phyloP scores from a whole-genome alignment of 2,888 invertebrate genomes.

The Sinopyrophorus schimmeli region DNA sequence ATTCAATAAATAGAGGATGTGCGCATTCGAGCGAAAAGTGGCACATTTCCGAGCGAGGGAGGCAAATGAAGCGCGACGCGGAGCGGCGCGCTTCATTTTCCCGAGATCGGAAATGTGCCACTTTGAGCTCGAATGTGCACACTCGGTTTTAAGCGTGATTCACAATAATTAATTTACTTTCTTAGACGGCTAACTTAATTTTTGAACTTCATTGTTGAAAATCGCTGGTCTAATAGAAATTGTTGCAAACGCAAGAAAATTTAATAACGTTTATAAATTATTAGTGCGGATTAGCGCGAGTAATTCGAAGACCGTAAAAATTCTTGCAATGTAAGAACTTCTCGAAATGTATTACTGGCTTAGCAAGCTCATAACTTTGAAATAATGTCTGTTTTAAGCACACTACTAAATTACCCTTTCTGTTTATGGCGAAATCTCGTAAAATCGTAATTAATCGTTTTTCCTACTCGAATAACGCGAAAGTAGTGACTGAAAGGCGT shows the following conservation, averaged over 20 bases:
- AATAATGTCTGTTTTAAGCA: conserved; percentile 31
- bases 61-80: no score
- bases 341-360: conserved; percentile 29
- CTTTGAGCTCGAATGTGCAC: no score
- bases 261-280: conserved; percentile 28
- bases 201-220: no score
- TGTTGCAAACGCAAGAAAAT: conserved; percentile 18
- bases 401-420: conserved; percentile 29
- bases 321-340: conserved; percentile 28
- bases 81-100: no score
- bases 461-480: conserved; percentile 19
- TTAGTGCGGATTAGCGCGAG: conserved; percentile 23
- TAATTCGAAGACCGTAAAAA: conserved; percentile 30
- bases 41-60: no score
- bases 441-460: conserved; percentile 33
- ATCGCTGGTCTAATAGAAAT: no score
- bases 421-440: conserved; percentile 31
- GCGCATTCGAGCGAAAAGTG: no score
- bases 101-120: no score
- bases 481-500: conserved; percentile 14
- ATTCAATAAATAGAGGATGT: no score
- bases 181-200: no score
- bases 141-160: no score
- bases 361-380: conserved; percentile 29
- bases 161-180: no score